A percentile compares a stretch with the other conserved stretches of the same genome.
Conservation (phyloP, 1,140 invertebrate genomes). For the Rhyacophila brunnea region DNA sequence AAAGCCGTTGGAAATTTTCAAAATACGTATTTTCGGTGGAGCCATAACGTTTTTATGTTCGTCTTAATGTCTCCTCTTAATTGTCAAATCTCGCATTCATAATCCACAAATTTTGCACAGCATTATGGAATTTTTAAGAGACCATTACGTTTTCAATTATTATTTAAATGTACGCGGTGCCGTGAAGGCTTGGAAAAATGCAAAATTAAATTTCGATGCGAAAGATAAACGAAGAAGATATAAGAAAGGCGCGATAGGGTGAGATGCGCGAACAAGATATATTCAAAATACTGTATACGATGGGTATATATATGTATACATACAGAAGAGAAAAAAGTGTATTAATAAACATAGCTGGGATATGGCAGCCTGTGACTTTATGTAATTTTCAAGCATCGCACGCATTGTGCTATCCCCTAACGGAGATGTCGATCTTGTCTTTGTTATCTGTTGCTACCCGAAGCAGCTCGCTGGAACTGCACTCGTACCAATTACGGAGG, state of each 20-base stretch:
- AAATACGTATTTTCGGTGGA: not conserved
- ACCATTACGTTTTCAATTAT: conserved; percentile 20
- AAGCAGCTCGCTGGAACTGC: no score
- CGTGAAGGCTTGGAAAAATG: not conserved
- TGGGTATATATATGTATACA: no score
- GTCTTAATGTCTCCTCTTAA: not conserved
- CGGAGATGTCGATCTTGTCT: no score
- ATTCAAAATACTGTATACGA: no score
- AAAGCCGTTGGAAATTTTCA: not conserved
- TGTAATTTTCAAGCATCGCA: no score
- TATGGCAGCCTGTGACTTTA: no score
- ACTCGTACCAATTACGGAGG: no score
- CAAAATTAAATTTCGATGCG: conserved; percentile 11
- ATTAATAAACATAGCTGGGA: not conserved
- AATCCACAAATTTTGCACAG: not conserved
- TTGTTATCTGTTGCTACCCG: no score
- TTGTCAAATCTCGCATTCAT: conserved; percentile 4
- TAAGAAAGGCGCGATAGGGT: no score
- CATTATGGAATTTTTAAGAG: conserved; percentile 4
- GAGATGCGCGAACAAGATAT: no score
- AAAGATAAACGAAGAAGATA: not conserved
- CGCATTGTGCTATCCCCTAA: no score
- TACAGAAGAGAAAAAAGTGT: not conserved
- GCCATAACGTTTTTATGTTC: not conserved
- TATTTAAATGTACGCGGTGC: conserved; percentile 11